Evolutionary conservation across 2,113 vertebrate genomes (phyloP).

Genomic region (Alosa alosa): DNA sequence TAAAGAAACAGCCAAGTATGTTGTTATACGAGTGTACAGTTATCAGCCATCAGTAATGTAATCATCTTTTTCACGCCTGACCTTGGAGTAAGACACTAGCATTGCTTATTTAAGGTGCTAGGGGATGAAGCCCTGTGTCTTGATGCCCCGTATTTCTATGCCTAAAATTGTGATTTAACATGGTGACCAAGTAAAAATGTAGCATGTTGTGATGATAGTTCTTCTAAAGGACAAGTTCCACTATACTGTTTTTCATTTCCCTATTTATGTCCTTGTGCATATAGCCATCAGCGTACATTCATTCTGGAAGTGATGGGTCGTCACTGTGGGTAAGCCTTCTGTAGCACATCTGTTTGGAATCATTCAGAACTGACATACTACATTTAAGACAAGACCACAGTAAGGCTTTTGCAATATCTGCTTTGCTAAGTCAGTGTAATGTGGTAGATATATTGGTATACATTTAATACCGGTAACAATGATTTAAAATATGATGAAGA

Average conservation of each 20-base stretch:
- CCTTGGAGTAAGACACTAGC: neutral
- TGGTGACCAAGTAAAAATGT: neutral
- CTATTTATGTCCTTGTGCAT: conserved; percentile 34
- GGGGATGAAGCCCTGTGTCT: too few species aligned
- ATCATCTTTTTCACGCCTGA: neutral
- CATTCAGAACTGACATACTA: neutral
- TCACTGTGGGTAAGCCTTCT: conserved; percentile 84
- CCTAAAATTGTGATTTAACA: too few species aligned
- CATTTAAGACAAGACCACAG: neutral
- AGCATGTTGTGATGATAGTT: neutral
- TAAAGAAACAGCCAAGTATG: neutral
- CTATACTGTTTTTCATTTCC: neutral
- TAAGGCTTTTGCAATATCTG: neutral
- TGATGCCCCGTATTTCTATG: too few species aligned
- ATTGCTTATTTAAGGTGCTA: neutral
- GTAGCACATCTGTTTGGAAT: neutral
- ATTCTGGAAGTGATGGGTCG: conserved; percentile 96
- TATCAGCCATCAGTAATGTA: neutral
- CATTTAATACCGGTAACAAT: neutral
- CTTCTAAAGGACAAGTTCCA: neutral
- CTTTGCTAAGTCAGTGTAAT: neutral
- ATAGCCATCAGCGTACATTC: conserved; percentile 93
- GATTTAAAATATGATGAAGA: neutral
- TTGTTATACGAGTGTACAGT: neutral
- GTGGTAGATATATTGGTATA: neutral